These are phyloP conservation scores for Nothoprocta pentlandii DNA, from an alignment of 2,113 vertebrate genomes.

Conservation along the genomic window DNA sequence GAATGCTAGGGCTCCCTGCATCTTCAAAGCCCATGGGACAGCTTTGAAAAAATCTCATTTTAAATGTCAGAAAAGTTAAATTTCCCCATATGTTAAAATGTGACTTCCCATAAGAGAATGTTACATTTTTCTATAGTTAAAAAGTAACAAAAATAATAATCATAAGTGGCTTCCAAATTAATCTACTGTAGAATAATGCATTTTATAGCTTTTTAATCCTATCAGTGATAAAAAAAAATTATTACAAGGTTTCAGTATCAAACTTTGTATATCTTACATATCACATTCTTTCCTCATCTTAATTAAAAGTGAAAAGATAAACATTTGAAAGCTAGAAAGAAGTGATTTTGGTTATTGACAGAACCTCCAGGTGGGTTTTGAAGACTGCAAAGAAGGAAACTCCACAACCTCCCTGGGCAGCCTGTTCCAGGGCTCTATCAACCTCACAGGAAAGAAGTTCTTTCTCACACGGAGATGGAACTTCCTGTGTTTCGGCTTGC, in stretches of 20 bases:
- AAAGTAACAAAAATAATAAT: slow-evolving; percentile 14
- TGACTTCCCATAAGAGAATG: not conserved
- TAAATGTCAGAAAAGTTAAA: not conserved
- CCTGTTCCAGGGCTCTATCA: too few species aligned
- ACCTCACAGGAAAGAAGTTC: too few species aligned
- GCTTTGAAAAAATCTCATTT: not conserved
- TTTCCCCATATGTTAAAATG: not conserved
- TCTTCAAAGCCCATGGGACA: not conserved
- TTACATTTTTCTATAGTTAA: not conserved
- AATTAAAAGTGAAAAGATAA: slow-evolving; percentile 40
- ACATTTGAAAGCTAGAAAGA: slow-evolving; percentile 31
- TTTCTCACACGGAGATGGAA: too few species aligned
- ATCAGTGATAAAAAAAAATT: not conserved
- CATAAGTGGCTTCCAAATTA: not conserved
- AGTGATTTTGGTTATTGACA: not conserved
- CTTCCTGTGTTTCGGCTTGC: too few species aligned
- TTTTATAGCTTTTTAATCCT: slow-evolving; percentile 1
- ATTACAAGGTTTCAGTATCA: not conserved
- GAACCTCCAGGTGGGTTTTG: not conserved
- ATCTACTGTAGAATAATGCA: not conserved
- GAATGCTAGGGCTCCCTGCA: not conserved
- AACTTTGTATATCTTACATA: not conserved
- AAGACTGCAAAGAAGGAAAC: too few species aligned
- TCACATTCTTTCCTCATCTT: slow-evolving; percentile 11
- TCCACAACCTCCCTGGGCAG: too few species aligned